A percentile compares a stretch with the other conserved stretches of the same genome.
Conservation (phyloP, 2,888 invertebrate genomes). For the Dicranocentrus wangi region DNA sequence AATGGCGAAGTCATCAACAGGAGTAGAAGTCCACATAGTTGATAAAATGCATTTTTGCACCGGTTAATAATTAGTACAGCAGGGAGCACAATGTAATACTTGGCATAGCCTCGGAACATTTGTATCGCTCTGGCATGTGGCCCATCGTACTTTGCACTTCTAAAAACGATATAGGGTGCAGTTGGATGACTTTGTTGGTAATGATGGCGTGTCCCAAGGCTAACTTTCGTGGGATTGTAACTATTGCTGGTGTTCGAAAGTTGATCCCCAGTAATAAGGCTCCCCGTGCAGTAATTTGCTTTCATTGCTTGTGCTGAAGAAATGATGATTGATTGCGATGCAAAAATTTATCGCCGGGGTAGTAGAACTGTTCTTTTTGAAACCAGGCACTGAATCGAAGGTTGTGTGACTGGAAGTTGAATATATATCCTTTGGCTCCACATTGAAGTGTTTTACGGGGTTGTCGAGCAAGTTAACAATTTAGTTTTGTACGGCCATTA, state of each 20-base stretch:
- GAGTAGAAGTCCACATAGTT: slow-evolving; percentile 39
- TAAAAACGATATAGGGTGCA: slow-evolving; percentile 46
- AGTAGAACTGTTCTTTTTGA: slow-evolving; percentile 22
- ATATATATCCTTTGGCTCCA: slow-evolving; percentile 4
- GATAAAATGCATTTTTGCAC: slow-evolving; percentile 43
- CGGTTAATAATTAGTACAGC: slow-evolving; percentile 21
- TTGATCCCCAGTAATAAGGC: not conserved
- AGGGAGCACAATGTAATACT: slow-evolving; percentile 47
- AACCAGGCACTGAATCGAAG: slow-evolving; percentile 12
- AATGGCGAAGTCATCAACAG: slow-evolving; percentile 24
- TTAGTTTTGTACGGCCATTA: too few relatives aligned
- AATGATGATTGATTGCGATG: not conserved
- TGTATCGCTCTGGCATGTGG: slow-evolving; percentile 42
- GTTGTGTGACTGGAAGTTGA: slow-evolving; percentile 24
- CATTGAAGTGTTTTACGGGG: too few relatives aligned
- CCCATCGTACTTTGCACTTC: slow-evolving; percentile 44
- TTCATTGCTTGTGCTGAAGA: slow-evolving; percentile 33
- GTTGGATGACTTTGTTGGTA: slow-evolving; percentile 10
- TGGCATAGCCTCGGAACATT: slow-evolving; percentile 34
- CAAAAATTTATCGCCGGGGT: slow-evolving; percentile 37
- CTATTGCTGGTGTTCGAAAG: too few relatives aligned
- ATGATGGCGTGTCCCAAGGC: slow-evolving; percentile 1
- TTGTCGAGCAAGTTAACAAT: too few relatives aligned
- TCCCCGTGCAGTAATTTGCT: slow-evolving; percentile 35
- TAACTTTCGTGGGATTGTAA: too few relatives aligned